Evolutionary conservation across 2,888 invertebrate species (phyloP), one percentile per base, ranked within the genome.

Genomic region (Nymphalis urticae): DNA sequence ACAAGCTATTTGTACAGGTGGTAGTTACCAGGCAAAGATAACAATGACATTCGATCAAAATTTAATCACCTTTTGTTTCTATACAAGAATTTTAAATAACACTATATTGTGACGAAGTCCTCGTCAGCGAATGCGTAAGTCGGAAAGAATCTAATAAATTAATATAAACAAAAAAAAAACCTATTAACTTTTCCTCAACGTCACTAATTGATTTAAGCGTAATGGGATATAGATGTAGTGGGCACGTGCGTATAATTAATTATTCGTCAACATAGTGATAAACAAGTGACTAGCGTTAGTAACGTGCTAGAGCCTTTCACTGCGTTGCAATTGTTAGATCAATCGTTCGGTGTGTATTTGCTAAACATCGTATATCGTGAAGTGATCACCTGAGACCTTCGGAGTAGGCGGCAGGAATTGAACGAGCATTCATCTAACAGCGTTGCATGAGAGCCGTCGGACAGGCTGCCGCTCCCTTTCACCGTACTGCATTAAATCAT

Each of bases 401-500:
- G 53, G 51, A 53, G 42, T 64, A 59, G 54, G 61, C 51, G 58
- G 48, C 71, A 66, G 72, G 73, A 74, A 74, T 75, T 72, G 73
- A 76, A 78, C 72, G 66, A 73, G 72, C 71, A 75, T 77, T 68
- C 70, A 73, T 76, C 66, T 82, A 80, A 82, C 80, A 80, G 77
- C 77, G 71, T 78, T 60, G 65, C 79, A 79, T 82, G 56, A 68
- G 63, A 68, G 66, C 78, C 71, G 84, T 79, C 71, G 56, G 72
- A 77, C 81, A 60, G 75, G 82, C 78, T 75, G 62, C 58, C 59
- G 62, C 71, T 78, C 76, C 86, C 86, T 87, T 87, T 87, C 87
- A 83, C 88, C 80, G 75, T 75, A 79, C 74, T 74, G 76, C 76
- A 74, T 79, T 80, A 79, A 81, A 82, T 82, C 80, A 77, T 68